Conservation (phyloP, 2,113 vertebrate genomes). For the Scytalopus superciliaris region DNA sequence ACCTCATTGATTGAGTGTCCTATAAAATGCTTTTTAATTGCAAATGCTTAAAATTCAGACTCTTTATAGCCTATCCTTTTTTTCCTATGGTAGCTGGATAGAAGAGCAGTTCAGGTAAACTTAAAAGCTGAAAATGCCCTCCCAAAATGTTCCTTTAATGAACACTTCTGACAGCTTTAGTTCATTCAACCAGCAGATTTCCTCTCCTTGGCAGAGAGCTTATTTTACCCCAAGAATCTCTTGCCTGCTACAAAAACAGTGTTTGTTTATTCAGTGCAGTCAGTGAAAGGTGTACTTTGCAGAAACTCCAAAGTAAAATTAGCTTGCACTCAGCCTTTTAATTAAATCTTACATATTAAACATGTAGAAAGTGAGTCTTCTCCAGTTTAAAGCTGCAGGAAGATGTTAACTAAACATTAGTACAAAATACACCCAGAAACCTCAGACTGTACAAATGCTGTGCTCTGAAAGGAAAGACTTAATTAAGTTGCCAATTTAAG, state of each 20-base stretch:
- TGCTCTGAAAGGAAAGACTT: neutral
- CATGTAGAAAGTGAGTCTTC: neutral
- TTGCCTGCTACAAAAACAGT: neutral
- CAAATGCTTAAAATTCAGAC: neutral
- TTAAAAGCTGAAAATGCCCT: neutral
- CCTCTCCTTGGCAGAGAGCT: neutral
- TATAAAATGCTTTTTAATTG: neutral
- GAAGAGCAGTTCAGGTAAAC: neutral
- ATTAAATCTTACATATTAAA: neutral
- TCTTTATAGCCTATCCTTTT: neutral
- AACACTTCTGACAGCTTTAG: neutral
- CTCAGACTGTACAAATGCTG: neutral
- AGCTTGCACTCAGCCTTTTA: neutral
- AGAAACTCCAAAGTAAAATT: neutral
- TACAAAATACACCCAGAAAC: neutral
- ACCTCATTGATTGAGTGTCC: neutral
- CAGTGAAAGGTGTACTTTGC: neutral
- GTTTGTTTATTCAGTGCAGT: neutral
- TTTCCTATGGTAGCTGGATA: neutral
- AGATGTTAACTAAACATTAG: neutral
- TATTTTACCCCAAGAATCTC: conserved; percentile 7
- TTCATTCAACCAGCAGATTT: neutral
- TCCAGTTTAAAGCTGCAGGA: neutral
- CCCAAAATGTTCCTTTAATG: neutral
- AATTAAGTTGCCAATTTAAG: neutral